Evolutionary conservation across 2,797 vertebrate genomes (phyloP).

Genomic region (Malacoraja senta): DNA sequence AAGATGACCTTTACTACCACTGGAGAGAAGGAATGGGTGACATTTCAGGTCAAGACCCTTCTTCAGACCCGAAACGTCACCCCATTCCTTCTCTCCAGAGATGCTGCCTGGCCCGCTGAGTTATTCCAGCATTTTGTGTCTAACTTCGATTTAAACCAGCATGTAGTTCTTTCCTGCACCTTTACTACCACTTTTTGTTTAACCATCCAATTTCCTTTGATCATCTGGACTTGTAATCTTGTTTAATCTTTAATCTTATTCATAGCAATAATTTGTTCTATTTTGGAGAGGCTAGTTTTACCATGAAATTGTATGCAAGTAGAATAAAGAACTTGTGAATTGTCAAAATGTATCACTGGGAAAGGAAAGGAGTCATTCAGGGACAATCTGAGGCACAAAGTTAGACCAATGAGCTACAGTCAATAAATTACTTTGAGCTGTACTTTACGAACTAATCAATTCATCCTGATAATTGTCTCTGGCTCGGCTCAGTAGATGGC

Average conservation of each 20-base stretch:
- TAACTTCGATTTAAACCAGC: too few relatives aligned
- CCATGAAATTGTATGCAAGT: background rate
- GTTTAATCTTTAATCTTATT: background rate
- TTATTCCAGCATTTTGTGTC: too few relatives aligned
- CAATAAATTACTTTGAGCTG: slow-evolving; percentile 12
- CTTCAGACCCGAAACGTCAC: too few relatives aligned
- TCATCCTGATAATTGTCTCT: background rate
- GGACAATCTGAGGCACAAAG: background rate
- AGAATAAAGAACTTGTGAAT: background rate
- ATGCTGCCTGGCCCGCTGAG: too few relatives aligned
- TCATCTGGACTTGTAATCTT: background rate
- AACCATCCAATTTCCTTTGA: background rate
- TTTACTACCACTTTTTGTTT: background rate
- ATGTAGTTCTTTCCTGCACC: background rate
- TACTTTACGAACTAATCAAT: background rate
- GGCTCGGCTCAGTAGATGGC: background rate
- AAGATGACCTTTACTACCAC: background rate
- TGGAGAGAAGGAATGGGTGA: too few relatives aligned
- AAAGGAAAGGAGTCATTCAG: background rate
- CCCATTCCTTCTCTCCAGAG: too few relatives aligned
- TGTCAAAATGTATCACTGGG: background rate
- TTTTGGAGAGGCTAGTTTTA: background rate
- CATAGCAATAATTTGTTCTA: background rate
- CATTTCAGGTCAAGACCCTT: too few relatives aligned
- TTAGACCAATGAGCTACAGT: background rate